Percentiles rank a stretch among this genome's conserved stretches.
phyloP scores from a whole-genome alignment of 2,888 invertebrate species.

The Agrotis exclamationis region DNA sequence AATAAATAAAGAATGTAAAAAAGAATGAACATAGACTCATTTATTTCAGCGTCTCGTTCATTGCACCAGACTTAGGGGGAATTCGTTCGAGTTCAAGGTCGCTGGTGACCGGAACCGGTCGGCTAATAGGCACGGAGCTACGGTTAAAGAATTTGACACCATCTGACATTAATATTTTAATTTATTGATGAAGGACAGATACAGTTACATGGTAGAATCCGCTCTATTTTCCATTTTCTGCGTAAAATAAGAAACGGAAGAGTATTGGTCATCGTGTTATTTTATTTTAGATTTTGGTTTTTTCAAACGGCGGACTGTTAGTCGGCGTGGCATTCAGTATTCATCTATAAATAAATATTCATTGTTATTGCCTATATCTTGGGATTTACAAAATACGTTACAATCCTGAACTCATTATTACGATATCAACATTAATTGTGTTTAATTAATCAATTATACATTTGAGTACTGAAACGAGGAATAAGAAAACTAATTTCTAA shows the following conservation, averaged over 20 bases:
- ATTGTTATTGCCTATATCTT: constrained; percentile 9
- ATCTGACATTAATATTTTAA: neutral
- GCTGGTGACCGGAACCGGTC: constrained; percentile 64
- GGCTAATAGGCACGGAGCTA: constrained; percentile 53
- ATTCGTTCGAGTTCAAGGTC: constrained; percentile 70
- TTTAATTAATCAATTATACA: no score
- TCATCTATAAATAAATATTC: no score
- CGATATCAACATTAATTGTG: constrained; percentile 21
- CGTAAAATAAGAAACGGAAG: no score
- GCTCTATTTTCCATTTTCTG: no score
- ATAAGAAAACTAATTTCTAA: no score
- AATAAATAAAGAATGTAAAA: constrained; percentile 11
- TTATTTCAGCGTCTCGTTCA: constrained; percentile 35
- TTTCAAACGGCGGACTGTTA: no score
- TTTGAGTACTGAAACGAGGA: no score
- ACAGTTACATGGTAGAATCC: no score
- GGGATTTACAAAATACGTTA: constrained; percentile 23
- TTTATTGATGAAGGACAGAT: no score
- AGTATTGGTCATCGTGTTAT: no score
- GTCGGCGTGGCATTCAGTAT: no score
- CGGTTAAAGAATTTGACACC: neutral
- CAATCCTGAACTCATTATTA: constrained; percentile 15
- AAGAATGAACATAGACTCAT: constrained; percentile 8
- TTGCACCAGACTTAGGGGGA: constrained; percentile 62
- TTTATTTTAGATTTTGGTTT: no score